Evolutionary conservation across 2,113 vertebrate species (phyloP).

Genomic region (Festucalex cinctus): DNA sequence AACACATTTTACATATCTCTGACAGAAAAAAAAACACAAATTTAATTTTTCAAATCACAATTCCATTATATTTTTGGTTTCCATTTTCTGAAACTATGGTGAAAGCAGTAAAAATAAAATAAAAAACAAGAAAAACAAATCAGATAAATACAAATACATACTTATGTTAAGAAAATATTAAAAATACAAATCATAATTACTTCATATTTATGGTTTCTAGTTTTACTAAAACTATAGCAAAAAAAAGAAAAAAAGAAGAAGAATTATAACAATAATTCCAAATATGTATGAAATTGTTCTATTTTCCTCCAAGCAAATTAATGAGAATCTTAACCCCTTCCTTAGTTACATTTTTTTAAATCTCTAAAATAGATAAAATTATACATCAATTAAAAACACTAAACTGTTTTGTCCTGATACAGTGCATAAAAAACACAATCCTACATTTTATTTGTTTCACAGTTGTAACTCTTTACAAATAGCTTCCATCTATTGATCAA

Average conservation of each 20-base stretch:
- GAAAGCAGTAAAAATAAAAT: neutral
- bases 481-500: neutral
- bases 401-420: conserved; percentile 7
- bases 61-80: neutral
- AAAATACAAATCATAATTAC: neutral
- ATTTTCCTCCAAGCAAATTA: conserved; percentile 15
- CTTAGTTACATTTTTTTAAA: conserved; percentile 20
- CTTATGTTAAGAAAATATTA: neutral
- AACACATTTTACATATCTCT: neutral
- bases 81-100: neutral
- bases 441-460: neutral
- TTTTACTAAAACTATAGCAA: conserved; percentile 33
- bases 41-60: neutral
- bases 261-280: conserved; percentile 19
- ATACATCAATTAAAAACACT: neutral
- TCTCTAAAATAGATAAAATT: conserved; percentile 1
- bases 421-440: conserved; percentile 5
- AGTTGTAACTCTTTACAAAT: conserved; percentile 1
- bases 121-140: neutral
- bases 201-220: conserved; percentile 16
- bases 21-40: neutral
- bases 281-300: conserved; percentile 18
- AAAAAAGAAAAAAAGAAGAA: conserved; percentile 10
- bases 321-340: conserved; percentile 9
- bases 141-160: neutral